Base-by-base conservation (phyloP, 2,797 vertebrate genomes). In the Aselliscus stoliczkanus region DNA sequence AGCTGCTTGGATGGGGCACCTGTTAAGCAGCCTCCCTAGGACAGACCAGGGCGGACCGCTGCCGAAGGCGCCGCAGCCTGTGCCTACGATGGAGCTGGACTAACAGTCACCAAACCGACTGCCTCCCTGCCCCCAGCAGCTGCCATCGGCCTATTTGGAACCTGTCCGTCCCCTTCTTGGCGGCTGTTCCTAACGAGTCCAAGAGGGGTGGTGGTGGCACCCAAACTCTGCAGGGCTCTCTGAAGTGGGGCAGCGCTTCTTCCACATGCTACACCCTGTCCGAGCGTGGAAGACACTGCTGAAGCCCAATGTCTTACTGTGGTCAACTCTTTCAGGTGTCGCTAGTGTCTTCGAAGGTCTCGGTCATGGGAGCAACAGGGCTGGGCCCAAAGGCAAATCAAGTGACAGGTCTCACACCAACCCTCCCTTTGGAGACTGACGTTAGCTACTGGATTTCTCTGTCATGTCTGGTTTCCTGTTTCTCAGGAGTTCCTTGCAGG, bases 231-330 rank as follows among this genome's bases (percentile, higher is more conserved):
- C 47, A 58, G 31, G 6, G 13, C 27, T 67, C n/a, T 89, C 56
- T 10, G 1, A 50, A 50, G 47, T 0, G 44, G 42, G 34, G 44
- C 70, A 39, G 69, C 17, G 34, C 50, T 67, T 76, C 50, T 67
- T 76, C 44, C 23, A 34, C 27, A 23, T 23, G 25, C 47, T 37
- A 29, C 0, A 23, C 1, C 9, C 21, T 23, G 44, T 27, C 12
- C 17, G 37, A 29, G 8, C 8, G 15, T 0, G 0, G 4, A 8
- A 37, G 17, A 76, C 11, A 18, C 0, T 31, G 31, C 27, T 25
- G 7, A 17, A 13, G 39, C 14, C 39, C 72, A 54, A 2, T 1
- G 75, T 60, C 79, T 47, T 37, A 31, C 8, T 54, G 29, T 76
- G 39, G 47, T 27, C 54, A 54, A 14, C 65, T 70, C 73, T 23